Evolutionary conservation across 2,113 vertebrate genomes (phyloP), one percentile per base, ranked within the genome.

Genomic region (Pristiophorus japonicus): DNA sequence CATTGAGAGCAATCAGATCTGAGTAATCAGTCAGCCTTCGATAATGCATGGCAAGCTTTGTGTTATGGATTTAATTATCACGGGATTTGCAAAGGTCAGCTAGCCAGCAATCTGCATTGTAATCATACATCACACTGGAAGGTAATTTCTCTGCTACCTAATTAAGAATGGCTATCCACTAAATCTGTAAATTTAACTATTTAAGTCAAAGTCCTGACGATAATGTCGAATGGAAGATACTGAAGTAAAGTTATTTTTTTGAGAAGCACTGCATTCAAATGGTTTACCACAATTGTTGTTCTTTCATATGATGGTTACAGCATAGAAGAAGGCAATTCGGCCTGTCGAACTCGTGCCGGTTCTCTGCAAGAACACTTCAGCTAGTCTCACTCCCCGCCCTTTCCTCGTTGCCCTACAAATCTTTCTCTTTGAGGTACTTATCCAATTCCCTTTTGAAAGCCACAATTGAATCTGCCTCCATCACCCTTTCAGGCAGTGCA

Each of bases 21-120:
- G 24, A 94, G 4, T 47, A 94, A 73, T 94, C 93, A 94, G 93
- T 70, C 93, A 94, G 42, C 65, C 45, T 94, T 66, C 24, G 4
- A 51, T 73, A 94, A 94, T 94, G 93, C 70, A 94, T 94, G 66
- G 42, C 22, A 94, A 51, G 24, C 42, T 94, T 94, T 94, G 66
- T 94, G 65, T 73, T 47, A 70, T 51, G 42, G 65, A 94, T 94
- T 94, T 73, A 94, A 94, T 94, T 94, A 94, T 73, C 45, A 73
- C 42, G 12, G 65, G 63, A 94, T 94, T 51, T 73, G 66, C 66
- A 94, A 94, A 94, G 65, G 66, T 94, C 93, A 94, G 45, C 66
- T 45, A 45, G 66, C 24, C 42, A 94, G 10, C 93, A 12, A 14
- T 94, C 93, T 94, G 65, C 66, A 67, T 94, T 70, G 42, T 34